Percentiles rank a stretch among this genome's conserved stretches.
Conservation (phyloP, 2,797 vertebrate genomes). For the Alectoris magna region DNA sequence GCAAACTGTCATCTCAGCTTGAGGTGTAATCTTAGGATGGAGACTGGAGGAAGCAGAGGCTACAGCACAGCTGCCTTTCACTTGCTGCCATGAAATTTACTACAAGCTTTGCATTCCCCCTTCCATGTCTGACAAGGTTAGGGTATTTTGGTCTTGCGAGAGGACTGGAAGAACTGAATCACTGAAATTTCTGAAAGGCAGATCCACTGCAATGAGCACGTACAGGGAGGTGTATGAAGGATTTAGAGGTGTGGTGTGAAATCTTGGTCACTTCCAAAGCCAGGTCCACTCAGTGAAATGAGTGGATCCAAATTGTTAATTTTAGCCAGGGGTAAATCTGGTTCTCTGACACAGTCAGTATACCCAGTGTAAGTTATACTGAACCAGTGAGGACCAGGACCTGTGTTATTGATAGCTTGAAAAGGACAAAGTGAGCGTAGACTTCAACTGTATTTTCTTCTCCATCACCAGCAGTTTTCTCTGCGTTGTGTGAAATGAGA, state of each 20-base stretch:
- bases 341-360: accelerated
- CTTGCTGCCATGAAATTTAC: background rate
- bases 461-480: background rate
- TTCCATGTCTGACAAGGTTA: background rate
- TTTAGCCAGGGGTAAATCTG: background rate
- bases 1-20: background rate
- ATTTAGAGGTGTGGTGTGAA: background rate
- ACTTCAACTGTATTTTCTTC: background rate
- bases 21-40: background rate
- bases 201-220: accelerated
- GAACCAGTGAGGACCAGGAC: background rate
- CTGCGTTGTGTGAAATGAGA: background rate
- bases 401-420: background rate
- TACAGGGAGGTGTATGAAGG: background rate
- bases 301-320: background rate
- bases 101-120: background rate
- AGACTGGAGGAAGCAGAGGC: accelerated
- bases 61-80: background rate
- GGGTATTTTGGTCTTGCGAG: background rate
- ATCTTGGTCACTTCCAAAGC: background rate
- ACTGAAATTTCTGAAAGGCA: background rate
- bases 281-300: background rate
- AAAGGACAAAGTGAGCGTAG: background rate
- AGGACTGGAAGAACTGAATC: background rate
- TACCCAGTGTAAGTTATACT: too few species aligned